Evolutionary conservation across 2,113 vertebrate species (phyloP).

Genomic region (Halichoerus grypus): DNA sequence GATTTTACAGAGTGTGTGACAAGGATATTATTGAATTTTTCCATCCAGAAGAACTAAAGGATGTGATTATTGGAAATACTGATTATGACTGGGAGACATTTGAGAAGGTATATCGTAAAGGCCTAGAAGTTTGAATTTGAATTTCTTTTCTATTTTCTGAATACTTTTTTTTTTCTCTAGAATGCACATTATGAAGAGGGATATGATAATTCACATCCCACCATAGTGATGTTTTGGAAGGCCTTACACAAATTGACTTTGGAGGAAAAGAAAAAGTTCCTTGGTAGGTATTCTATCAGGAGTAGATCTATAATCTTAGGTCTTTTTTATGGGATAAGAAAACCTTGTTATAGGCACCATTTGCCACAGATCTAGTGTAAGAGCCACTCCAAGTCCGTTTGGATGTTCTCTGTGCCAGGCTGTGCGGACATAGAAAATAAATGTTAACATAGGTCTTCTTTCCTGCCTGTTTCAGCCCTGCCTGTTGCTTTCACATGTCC

Average conservation of each 20-base stretch:
- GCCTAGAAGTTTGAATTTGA: not conserved
- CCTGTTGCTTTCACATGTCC: not conserved
- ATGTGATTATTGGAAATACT: conserved; percentile 87
- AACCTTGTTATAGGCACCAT: not conserved
- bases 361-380: not conserved
- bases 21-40: conserved; percentile 87
- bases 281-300: conserved; percentile 86
- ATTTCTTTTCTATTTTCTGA: conserved; percentile 11
- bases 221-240: conserved; percentile 90
- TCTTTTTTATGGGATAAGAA: not conserved
- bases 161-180: conserved; percentile 77
- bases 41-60: conserved; percentile 90
- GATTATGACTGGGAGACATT: conserved; percentile 90
- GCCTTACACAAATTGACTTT: conserved; percentile 89
- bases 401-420: not conserved
- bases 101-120: conserved; percentile 86
- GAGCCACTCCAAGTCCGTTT: not conserved
- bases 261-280: conserved; percentile 90
- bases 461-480: not conserved
- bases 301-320: not conserved
- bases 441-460: not conserved
- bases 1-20: conserved; percentile 91
- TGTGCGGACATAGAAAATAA: not conserved
- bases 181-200: conserved; percentile 87
- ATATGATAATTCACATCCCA: conserved; percentile 87